Evolutionary conservation across 2,797 vertebrate genomes (phyloP), one percentile per base, ranked within the genome.

Genomic region (Anas flavirostris): DNA sequence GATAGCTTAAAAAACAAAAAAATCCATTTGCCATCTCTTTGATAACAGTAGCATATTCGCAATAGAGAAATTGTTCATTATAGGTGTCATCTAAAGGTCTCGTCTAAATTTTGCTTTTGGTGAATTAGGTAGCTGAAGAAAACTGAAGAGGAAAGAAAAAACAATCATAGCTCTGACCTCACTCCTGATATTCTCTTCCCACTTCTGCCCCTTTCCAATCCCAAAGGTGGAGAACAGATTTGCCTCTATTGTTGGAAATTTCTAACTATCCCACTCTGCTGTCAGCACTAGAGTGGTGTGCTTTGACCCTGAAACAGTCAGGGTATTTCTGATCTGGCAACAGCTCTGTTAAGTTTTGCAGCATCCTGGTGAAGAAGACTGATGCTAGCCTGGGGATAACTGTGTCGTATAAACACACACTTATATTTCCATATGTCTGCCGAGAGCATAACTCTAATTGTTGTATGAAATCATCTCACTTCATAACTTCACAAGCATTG

Each of bases 381-480:
- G 90, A 90, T 90, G 55, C 50, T 18, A 81, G 85, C 82, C 90
- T 48, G 9, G 91, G 91, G 91, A 90, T 62, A 80, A 79, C 7
- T 0, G n/a, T 9, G 7, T 10, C 16, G 3, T 80, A 18, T 13
- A 92, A 74, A 37, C 55, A 10, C 46, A n/a, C 19, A 8, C 21
- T 81, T 43, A 39, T 9, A 41, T 86, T 88, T 95, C 82, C 87
- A 67, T 75, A 64, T 48, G 63, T 72, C 59, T 86, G 58, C 73
- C 5, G 46, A 88, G 10, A 76, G 66, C 6, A 58, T 35, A 79
- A 77, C 48, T 93, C 86, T 68, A 41, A 75, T 88, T 94, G 76
- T 72, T 80, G 16, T 74, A 28, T 88, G 58, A 95, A 95, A 93
- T 89, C 31, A 88, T 86, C 41, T 89, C 46, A 86, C 85, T 41